phyloP scores from a whole-genome alignment of 2,113 vertebrate genomes.

The Thamnophis sirtalis region DNA sequence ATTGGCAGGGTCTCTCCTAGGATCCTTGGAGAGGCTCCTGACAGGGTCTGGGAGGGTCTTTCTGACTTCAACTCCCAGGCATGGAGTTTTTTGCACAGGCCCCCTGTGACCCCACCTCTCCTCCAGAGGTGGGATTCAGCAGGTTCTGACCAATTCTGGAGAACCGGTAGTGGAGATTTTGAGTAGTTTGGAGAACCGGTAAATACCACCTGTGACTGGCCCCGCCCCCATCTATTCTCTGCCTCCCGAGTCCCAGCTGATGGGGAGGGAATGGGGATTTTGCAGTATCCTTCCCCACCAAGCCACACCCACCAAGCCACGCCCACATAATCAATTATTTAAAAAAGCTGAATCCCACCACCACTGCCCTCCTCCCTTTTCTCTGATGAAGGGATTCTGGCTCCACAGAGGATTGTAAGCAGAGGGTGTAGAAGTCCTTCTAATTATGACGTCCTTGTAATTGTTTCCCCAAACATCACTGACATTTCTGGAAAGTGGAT shows the following conservation, averaged over 20 bases:
- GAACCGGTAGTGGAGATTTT: too few relatives aligned
- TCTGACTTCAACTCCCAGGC: neutral
- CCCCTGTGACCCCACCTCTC: neutral
- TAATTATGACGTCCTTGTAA: neutral
- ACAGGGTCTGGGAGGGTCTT: neutral
- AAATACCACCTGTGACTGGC: too few relatives aligned
- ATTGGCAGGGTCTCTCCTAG: neutral
- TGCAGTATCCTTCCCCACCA: too few relatives aligned
- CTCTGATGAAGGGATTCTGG: neutral
- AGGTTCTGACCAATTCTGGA: too few relatives aligned
- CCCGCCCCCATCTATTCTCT: too few relatives aligned
- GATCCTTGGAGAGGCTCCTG: neutral
- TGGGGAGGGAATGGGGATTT: too few relatives aligned
- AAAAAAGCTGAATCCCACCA: too few relatives aligned
- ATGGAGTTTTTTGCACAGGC: neutral
- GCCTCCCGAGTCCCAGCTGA: too few relatives aligned
- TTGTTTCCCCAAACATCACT: neutral
- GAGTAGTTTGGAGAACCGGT: too few relatives aligned
- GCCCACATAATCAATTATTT: too few relatives aligned
- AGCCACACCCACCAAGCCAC: too few relatives aligned
- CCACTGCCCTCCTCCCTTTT: neutral
- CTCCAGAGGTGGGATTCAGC: too few relatives aligned
- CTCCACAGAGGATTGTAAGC: neutral
- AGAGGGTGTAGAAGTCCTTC: neutral
- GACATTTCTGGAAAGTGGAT: neutral